Base-by-base conservation (phyloP, 2,113 vertebrate species). In the Campylomormyrus numenius region DNA sequence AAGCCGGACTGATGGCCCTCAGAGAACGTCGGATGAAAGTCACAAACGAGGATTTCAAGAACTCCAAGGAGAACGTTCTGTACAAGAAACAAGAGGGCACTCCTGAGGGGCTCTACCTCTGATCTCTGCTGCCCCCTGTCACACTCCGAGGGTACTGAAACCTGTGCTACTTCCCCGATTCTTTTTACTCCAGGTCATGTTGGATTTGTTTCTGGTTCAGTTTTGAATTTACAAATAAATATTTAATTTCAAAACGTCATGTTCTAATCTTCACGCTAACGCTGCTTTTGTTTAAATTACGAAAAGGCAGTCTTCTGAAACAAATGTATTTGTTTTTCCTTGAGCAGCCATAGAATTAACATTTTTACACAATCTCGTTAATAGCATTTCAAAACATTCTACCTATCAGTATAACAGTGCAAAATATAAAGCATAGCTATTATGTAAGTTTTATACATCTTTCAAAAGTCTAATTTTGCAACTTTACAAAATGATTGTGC, bases 31-130 rank as follows among this genome's bases (percentile, higher is more conserved):
- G 98, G 24, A 99, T 99, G 98, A 99, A 99, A 96, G 98, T 99
- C 85, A 99, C 98, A 91, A 99, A 99, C n/a, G 98, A 99, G 95
- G 98, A 99, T 93, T 99, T 99, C 95, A 99, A 99, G 89, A 99
- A 99, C 92, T 99, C 98, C 3, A 99, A 99, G 95, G 98, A 99
- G 90, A 99, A 99, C 0, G 98, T 99, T 92, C 96, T 99, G 53
- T 99, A 99, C 91, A 99, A 99, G 94, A 99, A 99, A 92, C 98
- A 99, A 91, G 98, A 99, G 94, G 98, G 98, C 88, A 99, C 98
- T 11, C 98, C 98, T 0, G 98, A 99, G 93, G 98, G 98, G 42
- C 96, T 99, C 0, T 97, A 97, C 89, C 96, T 97, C 84, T 97
- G 92, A 94, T 89, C 35, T 74, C 62, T 62, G 39, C 17, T 8